Conservation (phyloP, 2,797 vertebrate species). For the Myotis planiceps region DNA sequence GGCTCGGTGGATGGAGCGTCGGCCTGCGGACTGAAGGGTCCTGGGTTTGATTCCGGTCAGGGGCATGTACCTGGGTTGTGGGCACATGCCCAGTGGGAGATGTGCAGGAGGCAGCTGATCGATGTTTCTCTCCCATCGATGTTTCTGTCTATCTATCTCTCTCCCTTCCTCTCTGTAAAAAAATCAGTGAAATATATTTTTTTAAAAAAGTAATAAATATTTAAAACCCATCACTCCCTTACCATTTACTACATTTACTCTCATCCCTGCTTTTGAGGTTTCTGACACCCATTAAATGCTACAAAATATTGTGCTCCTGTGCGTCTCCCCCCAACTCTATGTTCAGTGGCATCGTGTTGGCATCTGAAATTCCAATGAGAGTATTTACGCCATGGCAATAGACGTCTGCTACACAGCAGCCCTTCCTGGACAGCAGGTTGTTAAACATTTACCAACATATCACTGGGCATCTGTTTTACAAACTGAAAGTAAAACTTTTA, state of each 20-base stretch:
- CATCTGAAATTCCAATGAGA: background rate
- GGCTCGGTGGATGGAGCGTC: no score
- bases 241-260: background rate
- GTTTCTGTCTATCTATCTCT: no score
- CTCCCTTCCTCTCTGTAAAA: no score
- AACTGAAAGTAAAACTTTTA: slow-evolving; percentile 29
- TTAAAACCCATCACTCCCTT: background rate
- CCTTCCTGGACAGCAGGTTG: background rate
- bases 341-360: background rate
- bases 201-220: background rate
- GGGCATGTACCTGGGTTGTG: no score
- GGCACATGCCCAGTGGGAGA: no score
- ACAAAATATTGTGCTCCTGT: background rate
- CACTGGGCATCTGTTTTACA: background rate
- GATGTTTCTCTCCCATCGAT: no score
- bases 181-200: no score
- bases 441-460: background rate
- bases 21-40: no score
- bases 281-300: background rate
- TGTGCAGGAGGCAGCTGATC: no score
- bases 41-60: no score
- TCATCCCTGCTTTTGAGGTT: background rate
- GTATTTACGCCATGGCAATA: background rate
- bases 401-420: background rate
- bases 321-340: background rate